Evolutionary conservation across 2,797 vertebrate species (phyloP).

Genomic region (Discoglossus pictus): DNA sequence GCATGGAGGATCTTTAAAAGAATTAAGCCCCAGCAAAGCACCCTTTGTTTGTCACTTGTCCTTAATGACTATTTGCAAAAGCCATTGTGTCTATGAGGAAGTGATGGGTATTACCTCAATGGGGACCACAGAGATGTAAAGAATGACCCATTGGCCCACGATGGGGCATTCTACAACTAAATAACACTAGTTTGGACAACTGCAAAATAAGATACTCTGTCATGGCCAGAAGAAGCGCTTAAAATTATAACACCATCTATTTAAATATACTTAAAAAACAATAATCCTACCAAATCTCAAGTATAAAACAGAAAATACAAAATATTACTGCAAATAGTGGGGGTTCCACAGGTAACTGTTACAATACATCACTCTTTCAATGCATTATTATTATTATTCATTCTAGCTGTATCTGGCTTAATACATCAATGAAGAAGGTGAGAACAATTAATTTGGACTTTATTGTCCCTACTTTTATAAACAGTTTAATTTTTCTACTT

Average conservation of each 20-base stretch:
- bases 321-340: too few relatives aligned
- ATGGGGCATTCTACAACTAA: conserved; percentile 22
- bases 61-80: conserved; percentile 84
- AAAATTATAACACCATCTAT: neutral
- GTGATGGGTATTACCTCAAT: conserved; percentile 47
- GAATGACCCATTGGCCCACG: conserved; percentile 56
- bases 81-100: conserved; percentile 72
- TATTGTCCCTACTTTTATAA: too few relatives aligned
- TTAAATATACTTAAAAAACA: neutral
- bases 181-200: neutral
- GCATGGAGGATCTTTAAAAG: conserved; percentile 85
- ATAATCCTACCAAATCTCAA: neutral
- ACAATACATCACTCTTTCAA: too few relatives aligned
- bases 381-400: too few relatives aligned
- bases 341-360: too few relatives aligned
- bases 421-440: too few relatives aligned
- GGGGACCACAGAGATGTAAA: conserved; percentile 56
- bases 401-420: too few relatives aligned
- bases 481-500: too few relatives aligned
- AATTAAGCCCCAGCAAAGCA: conserved; percentile 77
- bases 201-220: neutral
- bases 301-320: too few relatives aligned
- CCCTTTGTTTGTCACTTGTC: conserved; percentile 76
- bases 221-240: too few relatives aligned
- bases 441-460: too few relatives aligned